phyloP scores from a whole-genome alignment of 2,113 vertebrate species.

The Cervus canadensis region DNA sequence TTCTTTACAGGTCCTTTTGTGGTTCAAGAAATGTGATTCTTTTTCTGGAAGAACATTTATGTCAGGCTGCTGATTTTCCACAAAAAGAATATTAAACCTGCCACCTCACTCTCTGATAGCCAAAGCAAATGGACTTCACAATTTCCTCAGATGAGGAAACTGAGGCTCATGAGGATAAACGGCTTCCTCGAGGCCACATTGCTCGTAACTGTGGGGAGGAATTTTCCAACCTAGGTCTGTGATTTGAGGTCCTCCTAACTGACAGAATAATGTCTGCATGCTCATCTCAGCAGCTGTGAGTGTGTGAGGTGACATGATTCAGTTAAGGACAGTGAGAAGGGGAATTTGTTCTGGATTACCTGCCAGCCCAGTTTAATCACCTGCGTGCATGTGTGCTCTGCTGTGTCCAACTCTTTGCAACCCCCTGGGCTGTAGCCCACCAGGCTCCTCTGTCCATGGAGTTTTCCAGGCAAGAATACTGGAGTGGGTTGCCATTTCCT shows the following conservation, averaged over 20 bases:
- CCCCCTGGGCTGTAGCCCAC: background rate
- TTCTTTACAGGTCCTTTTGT: background rate
- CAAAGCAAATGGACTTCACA: background rate
- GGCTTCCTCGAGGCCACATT: background rate
- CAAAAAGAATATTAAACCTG: background rate
- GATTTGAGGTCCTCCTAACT: background rate
- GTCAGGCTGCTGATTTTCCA: background rate
- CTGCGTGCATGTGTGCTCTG: rapidly evolving
- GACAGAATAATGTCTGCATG: background rate
- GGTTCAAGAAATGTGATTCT: background rate
- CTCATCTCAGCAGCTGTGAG: background rate
- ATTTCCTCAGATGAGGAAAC: background rate
- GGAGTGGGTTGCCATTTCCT: background rate
- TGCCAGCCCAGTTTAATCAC: background rate
- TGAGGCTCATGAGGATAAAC: background rate
- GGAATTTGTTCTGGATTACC: background rate
- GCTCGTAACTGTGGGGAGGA: background rate
- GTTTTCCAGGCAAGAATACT: background rate
- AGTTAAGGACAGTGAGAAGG: background rate
- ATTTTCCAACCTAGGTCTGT: background rate
- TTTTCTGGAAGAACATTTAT: constrained; percentile 3
- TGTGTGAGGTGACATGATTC: background rate
- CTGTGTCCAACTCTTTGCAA: background rate
- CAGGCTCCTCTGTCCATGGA: background rate
- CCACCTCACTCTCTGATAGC: background rate